Conservation (phyloP, 2,888 invertebrate genomes). For the Acrocera orbiculus region DNA sequence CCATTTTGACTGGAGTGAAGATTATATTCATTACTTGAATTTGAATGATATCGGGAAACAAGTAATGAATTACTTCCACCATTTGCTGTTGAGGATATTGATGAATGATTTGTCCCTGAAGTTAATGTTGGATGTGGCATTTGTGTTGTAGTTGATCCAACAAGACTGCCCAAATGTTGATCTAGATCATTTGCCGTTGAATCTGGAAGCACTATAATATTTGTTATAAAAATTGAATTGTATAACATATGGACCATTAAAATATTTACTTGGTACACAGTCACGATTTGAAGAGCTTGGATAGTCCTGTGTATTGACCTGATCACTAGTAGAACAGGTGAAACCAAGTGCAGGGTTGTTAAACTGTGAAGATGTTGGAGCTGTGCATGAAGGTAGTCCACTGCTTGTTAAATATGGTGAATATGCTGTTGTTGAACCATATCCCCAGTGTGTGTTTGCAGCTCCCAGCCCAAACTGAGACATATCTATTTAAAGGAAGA, state of each 20-base stretch:
- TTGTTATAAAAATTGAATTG: too few relatives aligned
- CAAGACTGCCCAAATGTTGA: slow-evolving; percentile 49
- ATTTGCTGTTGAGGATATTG: slow-evolving; percentile 28
- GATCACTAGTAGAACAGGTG: slow-evolving; percentile 49
- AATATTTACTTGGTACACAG: slow-evolving; percentile 31
- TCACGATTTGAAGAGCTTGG: slow-evolving; percentile 39
- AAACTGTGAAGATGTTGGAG: slow-evolving; percentile 50
- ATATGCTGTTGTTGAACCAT: slow-evolving; percentile 69
- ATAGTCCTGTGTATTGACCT: slow-evolving; percentile 39
- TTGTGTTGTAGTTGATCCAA: slow-evolving; percentile 36
- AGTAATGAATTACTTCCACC: slow-evolving; percentile 33
- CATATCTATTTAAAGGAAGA: slow-evolving; percentile 45
- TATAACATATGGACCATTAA: too few relatives aligned
- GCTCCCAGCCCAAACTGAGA: slow-evolving; percentile 69
- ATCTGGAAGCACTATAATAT: slow-evolving; percentile 51
- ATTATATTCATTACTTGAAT: slow-evolving; percentile 43
- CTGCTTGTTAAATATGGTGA: slow-evolving; percentile 61
- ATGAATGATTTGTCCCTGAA: slow-evolving; percentile 33
- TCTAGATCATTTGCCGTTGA: slow-evolving; percentile 57
- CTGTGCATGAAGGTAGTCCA: slow-evolving; percentile 55
- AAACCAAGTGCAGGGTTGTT: slow-evolving; percentile 59
- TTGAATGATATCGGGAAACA: slow-evolving; percentile 45
- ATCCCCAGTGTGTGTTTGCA: slow-evolving; percentile 77
- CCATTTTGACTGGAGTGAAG: slow-evolving; percentile 39
- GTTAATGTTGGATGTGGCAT: slow-evolving; percentile 32